Evolutionary conservation across 2,888 invertebrate genomes (phyloP), one percentile per base, ranked within the genome.

Genomic region (Terebella lapidaria): DNA sequence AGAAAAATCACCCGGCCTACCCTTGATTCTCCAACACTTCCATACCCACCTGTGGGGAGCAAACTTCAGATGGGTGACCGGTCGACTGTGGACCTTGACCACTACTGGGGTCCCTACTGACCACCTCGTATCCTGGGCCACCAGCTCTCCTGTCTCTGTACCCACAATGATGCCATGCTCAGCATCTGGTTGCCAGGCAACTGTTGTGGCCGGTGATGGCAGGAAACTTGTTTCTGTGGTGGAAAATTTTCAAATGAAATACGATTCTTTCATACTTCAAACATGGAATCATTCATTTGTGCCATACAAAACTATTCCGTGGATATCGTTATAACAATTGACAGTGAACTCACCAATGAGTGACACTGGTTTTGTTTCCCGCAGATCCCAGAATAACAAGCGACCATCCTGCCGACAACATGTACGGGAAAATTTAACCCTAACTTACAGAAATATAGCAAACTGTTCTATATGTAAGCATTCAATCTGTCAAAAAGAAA

Each of bases 111-210:
- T 49, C 24, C 24, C 24, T 15, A 22, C 49, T n/a, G n/a, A 10
- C 10, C 22, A 5, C 10, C 49, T 10, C 24, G 22, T 5, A 22
- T 49, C 49, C 49, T 49, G 49, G 5, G 22, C 24, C 24, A 49
- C n/a, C 24, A 49, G 22, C 10, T 49, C n/a, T 20, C 49, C 49
- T 24, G 24, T 49, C 49, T 49, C 49, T 49, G 49, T 49, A 10
- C 49, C 49, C 5, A 22, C 22, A 5, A 49, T 24, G 5, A 49
- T 22, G 5, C 18, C 10, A 49, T 49, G 49, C 22, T 49, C 49
- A 15, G 10, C 24, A 5, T n/a, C 49, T 49, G 49, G 49, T 49
- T 49, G 49, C 49, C 49, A 49, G n/a, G 49, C 49, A 20, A 49
- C 24, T 10, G 18, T n/a, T 20, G 49, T 49, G 10, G 49, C 18